phyloP scores from a whole-genome alignment of 2,888 invertebrate genomes.

The Sinopyrophorus schimmeli region DNA sequence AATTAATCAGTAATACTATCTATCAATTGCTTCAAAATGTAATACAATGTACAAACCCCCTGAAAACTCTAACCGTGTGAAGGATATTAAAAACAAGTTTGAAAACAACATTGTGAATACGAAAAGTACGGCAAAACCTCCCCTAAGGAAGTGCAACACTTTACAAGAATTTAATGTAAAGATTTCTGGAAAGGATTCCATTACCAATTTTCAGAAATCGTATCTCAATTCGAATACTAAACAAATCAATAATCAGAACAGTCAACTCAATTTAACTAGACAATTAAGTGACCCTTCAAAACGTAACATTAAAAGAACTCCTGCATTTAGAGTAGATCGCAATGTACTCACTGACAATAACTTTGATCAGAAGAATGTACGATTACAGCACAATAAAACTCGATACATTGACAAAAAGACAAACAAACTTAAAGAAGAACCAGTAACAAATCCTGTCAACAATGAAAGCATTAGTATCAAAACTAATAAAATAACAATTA shows the following conservation, averaged over 20 bases:
- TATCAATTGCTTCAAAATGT: slow-evolving; percentile 19
- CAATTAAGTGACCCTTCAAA: slow-evolving; percentile 55
- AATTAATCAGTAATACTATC: not conserved
- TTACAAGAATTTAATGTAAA: slow-evolving; percentile 14
- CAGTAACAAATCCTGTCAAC: not conserved
- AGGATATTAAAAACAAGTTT: slow-evolving; percentile 67
- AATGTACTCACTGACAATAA: slow-evolving; percentile 26
- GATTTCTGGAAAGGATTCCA: not conserved
- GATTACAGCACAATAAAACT: slow-evolving; percentile 26
- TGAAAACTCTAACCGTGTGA: slow-evolving; percentile 58
- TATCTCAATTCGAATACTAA: not conserved
- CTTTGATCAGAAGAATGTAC: slow-evolving; percentile 18
- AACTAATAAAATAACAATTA: no score
- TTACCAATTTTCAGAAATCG: not conserved
- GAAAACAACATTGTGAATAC: slow-evolving; percentile 51
- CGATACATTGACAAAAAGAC: slow-evolving; percentile 22
- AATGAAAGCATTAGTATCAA: slow-evolving; percentile 3
- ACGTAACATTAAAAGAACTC: slow-evolving; percentile 60
- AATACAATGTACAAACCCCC: slow-evolving; percentile 52
- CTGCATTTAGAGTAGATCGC: slow-evolving; percentile 61
- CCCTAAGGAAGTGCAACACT: slow-evolving; percentile 24
- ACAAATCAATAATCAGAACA: not conserved
- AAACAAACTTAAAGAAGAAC: slow-evolving; percentile 4
- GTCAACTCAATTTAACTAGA: slow-evolving; percentile 37
- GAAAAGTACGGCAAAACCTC: slow-evolving; percentile 34